These are phyloP conservation scores for Erynnis tages DNA, from an alignment of 2,888 invertebrate genomes.

Conservation along the genomic window DNA sequence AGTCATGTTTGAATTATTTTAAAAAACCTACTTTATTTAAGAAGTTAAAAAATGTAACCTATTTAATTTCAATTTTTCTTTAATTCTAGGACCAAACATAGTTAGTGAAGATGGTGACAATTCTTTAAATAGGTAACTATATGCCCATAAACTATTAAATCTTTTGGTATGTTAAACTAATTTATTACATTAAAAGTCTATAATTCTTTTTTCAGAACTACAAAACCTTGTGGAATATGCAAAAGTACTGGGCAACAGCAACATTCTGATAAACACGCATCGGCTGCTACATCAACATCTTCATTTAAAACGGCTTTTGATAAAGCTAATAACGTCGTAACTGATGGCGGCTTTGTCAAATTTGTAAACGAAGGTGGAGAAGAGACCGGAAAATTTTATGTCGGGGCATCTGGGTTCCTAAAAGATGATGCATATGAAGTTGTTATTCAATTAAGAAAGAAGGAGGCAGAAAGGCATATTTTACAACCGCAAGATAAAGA, in stretches of 20 bases:
- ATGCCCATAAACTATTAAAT: too few relatives aligned
- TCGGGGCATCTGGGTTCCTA: conserved; percentile 63
- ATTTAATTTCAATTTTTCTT: neutral
- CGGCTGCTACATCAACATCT: conserved; percentile 48
- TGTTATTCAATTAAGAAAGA: conserved; percentile 68
- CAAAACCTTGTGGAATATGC: conserved; percentile 24
- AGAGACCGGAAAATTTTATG: conserved; percentile 64
- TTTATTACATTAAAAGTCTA: too few relatives aligned
- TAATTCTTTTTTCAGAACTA: conserved; percentile 11
- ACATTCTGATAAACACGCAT: conserved; percentile 32
- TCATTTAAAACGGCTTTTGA: conserved; percentile 54
- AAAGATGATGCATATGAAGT: conserved; percentile 71
- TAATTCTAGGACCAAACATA: conserved; percentile 7
- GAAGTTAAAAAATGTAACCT: too few relatives aligned
- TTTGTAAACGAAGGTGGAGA: conserved; percentile 53
- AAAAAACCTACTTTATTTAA: too few relatives aligned
- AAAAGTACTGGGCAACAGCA: conserved; percentile 30
- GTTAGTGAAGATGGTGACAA: conserved; percentile 34
- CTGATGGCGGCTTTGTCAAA: conserved; percentile 54
- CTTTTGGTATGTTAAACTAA: too few relatives aligned
- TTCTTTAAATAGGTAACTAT: conserved; percentile 37
- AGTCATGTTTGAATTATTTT: too few relatives aligned
- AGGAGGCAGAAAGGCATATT: conserved; percentile 40
- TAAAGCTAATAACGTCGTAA: conserved; percentile 36
- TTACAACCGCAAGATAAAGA: neutral